phyloP scores from a whole-genome alignment of 2,797 vertebrate species.

The Cebuella pygmaea region DNA sequence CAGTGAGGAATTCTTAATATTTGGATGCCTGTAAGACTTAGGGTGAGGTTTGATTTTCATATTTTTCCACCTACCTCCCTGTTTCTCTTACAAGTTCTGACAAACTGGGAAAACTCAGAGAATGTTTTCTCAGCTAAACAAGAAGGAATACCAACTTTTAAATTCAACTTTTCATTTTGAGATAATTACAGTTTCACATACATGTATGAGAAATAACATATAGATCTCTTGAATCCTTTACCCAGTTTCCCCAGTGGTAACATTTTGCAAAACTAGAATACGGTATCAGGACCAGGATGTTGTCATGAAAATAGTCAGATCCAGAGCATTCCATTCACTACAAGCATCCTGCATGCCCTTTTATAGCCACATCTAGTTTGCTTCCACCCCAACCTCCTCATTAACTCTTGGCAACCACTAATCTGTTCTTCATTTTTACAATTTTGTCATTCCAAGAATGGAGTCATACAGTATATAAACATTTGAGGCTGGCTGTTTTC shows the following conservation, averaged over 20 bases:
- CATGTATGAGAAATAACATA: neutral
- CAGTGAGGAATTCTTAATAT: neutral
- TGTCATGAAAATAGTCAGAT: neutral
- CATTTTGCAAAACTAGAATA: neutral
- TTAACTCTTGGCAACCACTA: neutral
- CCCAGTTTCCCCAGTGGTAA: neutral
- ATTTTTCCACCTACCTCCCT: neutral
- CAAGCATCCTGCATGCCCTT: neutral
- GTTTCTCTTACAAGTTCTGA: neutral
- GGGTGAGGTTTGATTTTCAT: neutral
- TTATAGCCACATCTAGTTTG: neutral
- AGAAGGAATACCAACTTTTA: neutral
- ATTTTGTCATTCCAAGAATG: neutral
- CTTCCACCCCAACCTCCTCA: neutral
- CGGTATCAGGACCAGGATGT: neutral
- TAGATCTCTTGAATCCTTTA: neutral
- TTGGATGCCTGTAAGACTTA: neutral
- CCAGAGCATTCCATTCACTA: neutral
- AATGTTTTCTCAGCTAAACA: neutral
- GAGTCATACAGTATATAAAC: neutral
- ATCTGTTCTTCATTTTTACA: neutral
- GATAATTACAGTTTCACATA: neutral
- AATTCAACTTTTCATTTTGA: neutral
- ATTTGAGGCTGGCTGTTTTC: neutral
- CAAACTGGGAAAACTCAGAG: neutral